Evolutionary conservation across 2,888 invertebrate species (phyloP), one percentile per base, ranked within the genome.

Genomic region (Proisotoma minuta): DNA sequence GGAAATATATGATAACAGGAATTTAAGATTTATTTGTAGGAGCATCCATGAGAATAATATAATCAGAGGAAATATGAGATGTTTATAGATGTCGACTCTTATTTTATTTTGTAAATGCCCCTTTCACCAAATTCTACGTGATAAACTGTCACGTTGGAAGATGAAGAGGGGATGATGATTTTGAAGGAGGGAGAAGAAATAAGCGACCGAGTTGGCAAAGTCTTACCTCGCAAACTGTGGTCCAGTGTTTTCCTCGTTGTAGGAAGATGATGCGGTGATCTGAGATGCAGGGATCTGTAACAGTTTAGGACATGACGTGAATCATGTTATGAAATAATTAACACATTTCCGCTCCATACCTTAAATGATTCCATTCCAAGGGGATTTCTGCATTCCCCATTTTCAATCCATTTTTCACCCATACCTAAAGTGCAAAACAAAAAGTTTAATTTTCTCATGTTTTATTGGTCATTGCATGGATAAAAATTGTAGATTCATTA

Each of bases 321-420:
- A n/a, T n/a, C n/a, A n/a, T n/a, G n/a, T n/a, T n/a, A n/a, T n/a
- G n/a, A n/a, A n/a, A n/a, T n/a, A n/a, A n/a, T n/a, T n/a, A n/a
- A n/a, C n/a, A n/a, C n/a, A n/a, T n/a, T n/a, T n/a, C n/a, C n/a
- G n/a, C n/a, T n/a, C n/a, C n/a, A n/a, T n/a, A n/a, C n/a, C n/a
- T 84, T 83, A 34, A 89, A 89, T 74, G 85, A 88, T 78, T 91
- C 89, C 91, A 93, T 91, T 59, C 93, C 93, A 73, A 93, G 83
- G 18, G 91, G 84, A 56, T 85, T 81, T 73, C 83, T 83, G 78
- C 89, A 89, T 77, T 82, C 84, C 65, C 85, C 87, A 81, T 82
- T 65, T 39, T 57, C 65, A 60, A 59, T 65, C 57, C 63, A 61
- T 56, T 65, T 65, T 58, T 65, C 63, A 39, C 63, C 63, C 49